Conservation (phyloP, 2,888 invertebrate genomes). For the Rapana venosa region DNA sequence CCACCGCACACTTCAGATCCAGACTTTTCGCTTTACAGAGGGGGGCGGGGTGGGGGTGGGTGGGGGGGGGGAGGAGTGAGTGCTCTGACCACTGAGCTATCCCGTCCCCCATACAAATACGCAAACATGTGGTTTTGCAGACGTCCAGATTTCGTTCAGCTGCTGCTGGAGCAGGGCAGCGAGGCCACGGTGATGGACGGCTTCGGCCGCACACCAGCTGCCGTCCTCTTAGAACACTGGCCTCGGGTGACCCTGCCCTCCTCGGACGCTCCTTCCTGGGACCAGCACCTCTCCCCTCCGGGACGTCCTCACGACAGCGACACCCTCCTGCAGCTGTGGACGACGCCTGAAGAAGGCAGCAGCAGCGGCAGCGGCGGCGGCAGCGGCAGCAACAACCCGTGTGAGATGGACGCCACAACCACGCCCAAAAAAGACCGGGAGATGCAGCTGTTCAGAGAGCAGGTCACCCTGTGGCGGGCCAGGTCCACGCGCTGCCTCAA, state of each 20-base stretch:
- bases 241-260: slow-evolving; percentile 31
- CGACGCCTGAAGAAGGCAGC: background rate
- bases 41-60: too few relatives aligned
- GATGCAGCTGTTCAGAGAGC: slow-evolving; percentile 28
- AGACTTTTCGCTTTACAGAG: too few relatives aligned
- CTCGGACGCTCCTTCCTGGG: background rate
- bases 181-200: slow-evolving; percentile 34
- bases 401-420: background rate
- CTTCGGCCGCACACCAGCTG: slow-evolving; percentile 29
- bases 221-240: slow-evolving; percentile 41
- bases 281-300: background rate
- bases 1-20: too few relatives aligned
- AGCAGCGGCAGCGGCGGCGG: background rate
- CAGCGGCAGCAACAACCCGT: too few relatives aligned
- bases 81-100: background rate
- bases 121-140: background rate
- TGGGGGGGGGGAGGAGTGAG: background rate
- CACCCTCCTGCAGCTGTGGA: slow-evolving; percentile 23
- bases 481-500: slow-evolving; percentile 14
- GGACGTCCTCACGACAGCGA: slow-evolving; percentile 15
- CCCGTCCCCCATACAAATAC: background rate
- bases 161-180: slow-evolving; percentile 36
- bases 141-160: slow-evolving; percentile 27
- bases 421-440: background rate
- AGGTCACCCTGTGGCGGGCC: slow-evolving; percentile 27